Evolutionary conservation across 2,888 invertebrate genomes (phyloP), one percentile per base, ranked within the genome.

Genomic region (Leucozona laternaria): DNA sequence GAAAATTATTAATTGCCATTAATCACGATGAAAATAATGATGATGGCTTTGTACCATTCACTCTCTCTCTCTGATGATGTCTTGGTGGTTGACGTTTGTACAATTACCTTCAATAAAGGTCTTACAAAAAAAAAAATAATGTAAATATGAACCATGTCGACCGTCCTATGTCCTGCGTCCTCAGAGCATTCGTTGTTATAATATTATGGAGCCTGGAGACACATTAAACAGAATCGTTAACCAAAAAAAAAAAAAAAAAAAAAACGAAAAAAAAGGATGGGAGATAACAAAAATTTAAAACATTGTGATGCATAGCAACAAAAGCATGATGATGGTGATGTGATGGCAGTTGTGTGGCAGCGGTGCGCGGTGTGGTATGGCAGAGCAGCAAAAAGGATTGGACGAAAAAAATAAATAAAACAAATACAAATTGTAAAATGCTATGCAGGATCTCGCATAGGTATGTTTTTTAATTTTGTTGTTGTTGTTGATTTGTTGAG

Each of bases 1-100:
- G 10, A 8, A 48, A 66, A n/a, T 75, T 88, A 88, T 82, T 88
- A 89, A 88, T 89, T 88, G 88, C 88, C 84, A 88, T 89, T 88
- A 89, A 88, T 88, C 88, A 88, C 77, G 55, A 28, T 60, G 66
- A 50, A 60, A 68, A 48, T 34, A 68, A 66, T 48, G 25, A 48
- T 66, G 31, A 55, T 78, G 73, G 64, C 48, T 80, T 72, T 62
- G 34, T 68, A 68, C 48, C 31, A 17, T 48, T 28, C 64, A 58
- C 40, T 79, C 64, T 79, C 45, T 13, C 37, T 55, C 53, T 53
- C 62, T 53, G 37, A 22, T 53, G 37, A 22, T 66, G 28, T 57
- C 79, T 75, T 70, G n/a, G 20, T 71, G 60, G 17, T 72, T 17
- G 28, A 28, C 34, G 34, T 43, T 43, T 20, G 50, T 70, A 75